Evolutionary conservation across 2,113 vertebrate genomes (phyloP).

Genomic region (Callionymus lyra): DNA sequence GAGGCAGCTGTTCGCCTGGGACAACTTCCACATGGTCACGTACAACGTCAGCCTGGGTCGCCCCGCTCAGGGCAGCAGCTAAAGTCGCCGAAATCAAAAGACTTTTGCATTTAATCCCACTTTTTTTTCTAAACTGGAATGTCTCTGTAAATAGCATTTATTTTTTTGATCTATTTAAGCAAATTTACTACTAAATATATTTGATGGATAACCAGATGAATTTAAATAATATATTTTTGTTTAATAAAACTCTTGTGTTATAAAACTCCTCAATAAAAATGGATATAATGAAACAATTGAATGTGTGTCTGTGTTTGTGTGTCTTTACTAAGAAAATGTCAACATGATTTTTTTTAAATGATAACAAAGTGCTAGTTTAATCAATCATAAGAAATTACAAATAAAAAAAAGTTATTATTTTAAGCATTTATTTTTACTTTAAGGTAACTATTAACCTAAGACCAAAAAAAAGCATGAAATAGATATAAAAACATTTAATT

Average conservation of each 20-base stretch:
- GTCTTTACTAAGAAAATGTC: no score
- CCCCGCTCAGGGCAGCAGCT: no score
- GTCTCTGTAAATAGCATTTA: conserved; percentile 27
- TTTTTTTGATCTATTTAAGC: background rate
- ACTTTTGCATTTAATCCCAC: conserved; percentile 2
- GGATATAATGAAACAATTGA: background rate
- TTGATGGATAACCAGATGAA: no score
- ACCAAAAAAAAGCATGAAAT: no score
- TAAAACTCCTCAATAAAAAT: conserved; percentile 25
- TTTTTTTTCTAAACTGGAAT: conserved; percentile 10
- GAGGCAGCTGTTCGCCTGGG: conserved; percentile 86
- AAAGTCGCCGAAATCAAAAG: background rate
- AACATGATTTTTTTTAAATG: no score
- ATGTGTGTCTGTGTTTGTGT: no score
- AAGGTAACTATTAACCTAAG: no score
- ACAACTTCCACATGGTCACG: conserved; percentile 88
- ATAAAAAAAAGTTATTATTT: no score
- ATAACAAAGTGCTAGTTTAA: background rate
- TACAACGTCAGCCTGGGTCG: conserved; percentile 71
- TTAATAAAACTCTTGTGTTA: conserved; percentile 8
- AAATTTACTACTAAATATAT: background rate
- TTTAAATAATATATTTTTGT: conserved; percentile 11
- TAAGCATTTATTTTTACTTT: no score
- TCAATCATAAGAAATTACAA: no score
- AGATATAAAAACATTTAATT: no score